phyloP scores from a whole-genome alignment of 2,797 vertebrate species.

The Amphiprion clarkii region DNA sequence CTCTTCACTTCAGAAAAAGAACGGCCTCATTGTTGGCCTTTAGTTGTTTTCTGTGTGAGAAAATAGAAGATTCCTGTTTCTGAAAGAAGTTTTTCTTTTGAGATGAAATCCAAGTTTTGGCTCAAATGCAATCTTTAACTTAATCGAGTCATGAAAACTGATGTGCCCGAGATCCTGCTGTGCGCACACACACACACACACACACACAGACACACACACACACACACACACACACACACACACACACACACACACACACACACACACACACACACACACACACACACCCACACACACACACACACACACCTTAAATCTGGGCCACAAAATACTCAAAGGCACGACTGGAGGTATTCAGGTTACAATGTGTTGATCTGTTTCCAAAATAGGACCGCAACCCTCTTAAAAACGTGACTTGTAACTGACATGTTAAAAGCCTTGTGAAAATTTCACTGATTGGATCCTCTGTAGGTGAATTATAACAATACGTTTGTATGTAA shows the following conservation, averaged over 20 bases:
- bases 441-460: neutral
- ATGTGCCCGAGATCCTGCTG: constrained; percentile 20
- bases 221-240: no score
- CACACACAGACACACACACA: no score
- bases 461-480: neutral
- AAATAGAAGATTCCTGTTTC: neutral
- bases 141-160: constrained; percentile 29
- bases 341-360: constrained; percentile 23
- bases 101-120: no score
- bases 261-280: no score
- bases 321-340: constrained; percentile 19
- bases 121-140: no score
- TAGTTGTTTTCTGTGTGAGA: neutral
- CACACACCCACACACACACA: neutral
- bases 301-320: constrained; percentile 11
- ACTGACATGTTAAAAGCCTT: neutral
- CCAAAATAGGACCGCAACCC: neutral
- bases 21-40: neutral
- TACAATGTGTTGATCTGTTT: constrained; percentile 7
- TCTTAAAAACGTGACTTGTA: neutral
- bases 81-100: neutral
- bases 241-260: no score
- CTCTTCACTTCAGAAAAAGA: neutral
- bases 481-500: neutral
- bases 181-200: neutral